Evolutionary conservation across 1,140 invertebrate genomes (phyloP), one percentile per base, ranked within the genome.

Genomic region (Artemia franciscana): DNA sequence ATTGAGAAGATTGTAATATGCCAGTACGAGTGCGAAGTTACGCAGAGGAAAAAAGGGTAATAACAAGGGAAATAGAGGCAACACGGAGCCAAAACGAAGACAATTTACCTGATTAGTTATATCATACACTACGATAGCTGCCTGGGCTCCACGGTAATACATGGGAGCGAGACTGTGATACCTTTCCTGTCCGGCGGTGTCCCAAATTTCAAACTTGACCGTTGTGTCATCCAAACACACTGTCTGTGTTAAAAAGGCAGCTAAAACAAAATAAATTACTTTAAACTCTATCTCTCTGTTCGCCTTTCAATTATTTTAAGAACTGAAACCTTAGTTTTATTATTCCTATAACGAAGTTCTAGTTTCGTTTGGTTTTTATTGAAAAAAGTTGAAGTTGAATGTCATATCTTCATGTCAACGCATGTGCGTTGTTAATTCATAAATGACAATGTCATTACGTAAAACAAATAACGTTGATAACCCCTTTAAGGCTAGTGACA

Each of bases 121-220:
- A 74, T 99, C 95, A 77, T 98, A 99, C 28, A 99, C 95, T 69
- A 99, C 93, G 72, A 98, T 98, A 66, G 95, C 95, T 71, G 95
- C 95, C 76, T 98, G 92, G 58, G 91, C 91, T 66, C 91, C 91
- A 68, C 79, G 80, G 77, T 97, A 97, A 77, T 98, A 99, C 95
- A 98, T 98, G 9, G 95, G 95, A 64, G 95, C 95, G 74, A 99
- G 82, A 79, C 88, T 96, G 78, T 96, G 95, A 77, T 96, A 98
- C 78, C 91, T 84, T 78, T 93, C 93, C 73, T 95, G 91, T 56
- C 90, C 90, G 67, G 90, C 88, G 65, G 90, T 93, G 74, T 98
- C 94, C 94, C 95, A 98, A 70, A 99, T 98, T 80, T 98, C 95
- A 79, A 98, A 98, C 79, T 98, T 98, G 24, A 99, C 93, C 65